Conservation (phyloP, 2,113 vertebrate species). For the Anolis sagrei region DNA sequence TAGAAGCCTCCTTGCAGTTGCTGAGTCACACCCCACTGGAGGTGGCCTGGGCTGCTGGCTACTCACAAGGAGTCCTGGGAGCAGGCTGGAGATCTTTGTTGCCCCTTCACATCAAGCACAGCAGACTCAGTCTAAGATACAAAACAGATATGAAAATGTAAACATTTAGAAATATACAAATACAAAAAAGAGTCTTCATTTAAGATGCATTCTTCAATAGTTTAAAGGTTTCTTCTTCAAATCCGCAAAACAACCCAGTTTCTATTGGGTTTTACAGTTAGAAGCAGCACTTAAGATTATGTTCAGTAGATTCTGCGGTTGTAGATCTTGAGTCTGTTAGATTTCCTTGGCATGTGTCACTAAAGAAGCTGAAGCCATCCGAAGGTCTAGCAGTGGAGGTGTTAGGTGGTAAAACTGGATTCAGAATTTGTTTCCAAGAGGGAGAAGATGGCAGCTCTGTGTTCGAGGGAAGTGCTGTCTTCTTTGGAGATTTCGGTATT, state of each 20-base stretch:
- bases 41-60: too few species aligned
- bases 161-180: too few species aligned
- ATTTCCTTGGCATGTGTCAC: conserved; percentile 60
- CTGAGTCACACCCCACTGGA: too few species aligned
- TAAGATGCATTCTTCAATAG: neutral
- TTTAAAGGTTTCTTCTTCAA: neutral
- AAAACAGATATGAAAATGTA: neutral
- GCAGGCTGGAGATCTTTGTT: too few species aligned
- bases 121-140: too few species aligned
- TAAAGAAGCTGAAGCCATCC: conserved; percentile 62
- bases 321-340: neutral
- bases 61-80: too few species aligned
- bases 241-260: neutral
- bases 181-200: neutral
- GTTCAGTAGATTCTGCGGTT: conserved; percentile 30
- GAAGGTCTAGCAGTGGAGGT: conserved; percentile 11
- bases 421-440: conserved; percentile 29
- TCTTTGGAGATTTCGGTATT: conserved; percentile 60
- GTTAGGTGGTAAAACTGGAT: neutral
- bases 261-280: conserved; percentile 64
- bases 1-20: too few species aligned
- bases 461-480: conserved; percentile 1
- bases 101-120: too few species aligned
- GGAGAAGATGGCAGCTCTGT: conserved; percentile 43
- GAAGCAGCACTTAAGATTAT: conserved; percentile 32